Percentiles rank a stretch among this genome's conserved stretches.
Evolutionary conservation across 2,113 vertebrate species (phyloP).

Genomic region (Peromyscus leucopus): DNA sequence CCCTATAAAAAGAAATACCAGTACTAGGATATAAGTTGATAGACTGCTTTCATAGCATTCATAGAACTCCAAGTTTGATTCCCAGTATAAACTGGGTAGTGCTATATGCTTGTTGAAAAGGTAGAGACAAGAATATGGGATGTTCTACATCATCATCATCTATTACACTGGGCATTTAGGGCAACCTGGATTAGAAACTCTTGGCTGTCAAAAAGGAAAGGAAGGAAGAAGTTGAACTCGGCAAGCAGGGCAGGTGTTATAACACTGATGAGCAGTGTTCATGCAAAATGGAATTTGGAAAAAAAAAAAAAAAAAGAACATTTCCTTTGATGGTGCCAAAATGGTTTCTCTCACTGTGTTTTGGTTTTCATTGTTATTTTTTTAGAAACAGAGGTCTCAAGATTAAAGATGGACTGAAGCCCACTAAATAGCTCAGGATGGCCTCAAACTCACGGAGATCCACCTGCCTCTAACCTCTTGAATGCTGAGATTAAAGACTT

Average conservation of each 20-base stretch:
- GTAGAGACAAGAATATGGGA: not conserved
- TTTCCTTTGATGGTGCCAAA: slow-evolving; percentile 14
- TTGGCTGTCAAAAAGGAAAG: not conserved
- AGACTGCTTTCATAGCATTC: no score
- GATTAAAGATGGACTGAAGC: not conserved
- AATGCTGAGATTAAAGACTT: not conserved
- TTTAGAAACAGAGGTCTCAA: not conserved
- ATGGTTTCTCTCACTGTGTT: slow-evolving; percentile 10
- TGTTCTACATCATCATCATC: not conserved
- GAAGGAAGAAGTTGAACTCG: not conserved
- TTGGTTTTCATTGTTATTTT: not conserved
- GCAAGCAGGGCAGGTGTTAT: not conserved
- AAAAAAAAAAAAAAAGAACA: not conserved
- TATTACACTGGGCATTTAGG: no score
- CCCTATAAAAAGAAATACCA: slow-evolving; percentile 78
- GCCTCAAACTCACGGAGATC: not conserved
- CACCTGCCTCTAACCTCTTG: not conserved
- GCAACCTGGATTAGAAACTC: not conserved
- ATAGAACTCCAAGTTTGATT: no score
- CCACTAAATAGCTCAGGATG: not conserved
- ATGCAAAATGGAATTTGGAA: not conserved
- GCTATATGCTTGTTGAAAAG: no score
- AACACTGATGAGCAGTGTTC: not conserved
- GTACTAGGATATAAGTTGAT: no score
- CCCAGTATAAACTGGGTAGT: not conserved